Evolutionary conservation across 2,888 invertebrate genomes (phyloP).

Genomic region (Pycnomerus fuliginosus): DNA sequence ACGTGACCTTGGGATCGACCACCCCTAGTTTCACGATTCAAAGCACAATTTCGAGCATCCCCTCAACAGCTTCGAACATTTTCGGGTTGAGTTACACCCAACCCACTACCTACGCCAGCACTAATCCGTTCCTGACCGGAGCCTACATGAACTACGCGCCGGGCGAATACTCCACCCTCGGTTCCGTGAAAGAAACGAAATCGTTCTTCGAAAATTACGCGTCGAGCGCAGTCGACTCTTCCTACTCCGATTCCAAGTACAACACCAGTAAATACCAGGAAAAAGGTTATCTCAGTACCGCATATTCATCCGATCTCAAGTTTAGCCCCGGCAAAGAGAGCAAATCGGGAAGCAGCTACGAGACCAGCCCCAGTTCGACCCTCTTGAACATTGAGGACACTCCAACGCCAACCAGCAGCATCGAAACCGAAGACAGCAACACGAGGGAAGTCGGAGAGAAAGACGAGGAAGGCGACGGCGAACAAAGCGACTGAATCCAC

Average conservation of each 20-base stretch:
- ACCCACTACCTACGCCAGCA: constrained; percentile 54
- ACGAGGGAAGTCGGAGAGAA: constrained; percentile 58
- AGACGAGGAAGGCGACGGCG: constrained; percentile 60
- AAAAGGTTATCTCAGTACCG: constrained; percentile 43
- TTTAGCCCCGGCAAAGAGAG: constrained; percentile 39
- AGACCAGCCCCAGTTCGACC: constrained; percentile 40
- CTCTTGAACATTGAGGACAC: constrained; percentile 53
- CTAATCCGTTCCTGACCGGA: constrained; percentile 62
- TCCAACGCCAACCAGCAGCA: constrained; percentile 60
- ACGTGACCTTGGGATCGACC: constrained; percentile 59
- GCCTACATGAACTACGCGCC: constrained; percentile 51
- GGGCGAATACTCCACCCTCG: constrained; percentile 47
- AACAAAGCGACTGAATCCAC: constrained; percentile 57
- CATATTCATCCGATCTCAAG: constrained; percentile 41
- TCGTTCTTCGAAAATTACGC: constrained; percentile 46
- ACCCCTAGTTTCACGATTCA: constrained; percentile 48
- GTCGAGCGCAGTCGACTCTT: constrained; percentile 39
- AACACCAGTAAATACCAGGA: constrained; percentile 44
- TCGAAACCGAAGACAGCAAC: constrained; percentile 60
- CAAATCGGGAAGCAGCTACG: constrained; percentile 34
- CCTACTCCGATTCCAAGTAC: constrained; percentile 38
- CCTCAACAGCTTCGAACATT: constrained; percentile 42
- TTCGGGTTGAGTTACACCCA: constrained; percentile 39
- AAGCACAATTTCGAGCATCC: constrained; percentile 46
- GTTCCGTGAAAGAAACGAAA: constrained; percentile 42